Percentiles rank a stretch among this genome's conserved stretches.
phyloP scores from a whole-genome alignment of 2,888 invertebrate genomes.

The Campaea margaritaria region DNA sequence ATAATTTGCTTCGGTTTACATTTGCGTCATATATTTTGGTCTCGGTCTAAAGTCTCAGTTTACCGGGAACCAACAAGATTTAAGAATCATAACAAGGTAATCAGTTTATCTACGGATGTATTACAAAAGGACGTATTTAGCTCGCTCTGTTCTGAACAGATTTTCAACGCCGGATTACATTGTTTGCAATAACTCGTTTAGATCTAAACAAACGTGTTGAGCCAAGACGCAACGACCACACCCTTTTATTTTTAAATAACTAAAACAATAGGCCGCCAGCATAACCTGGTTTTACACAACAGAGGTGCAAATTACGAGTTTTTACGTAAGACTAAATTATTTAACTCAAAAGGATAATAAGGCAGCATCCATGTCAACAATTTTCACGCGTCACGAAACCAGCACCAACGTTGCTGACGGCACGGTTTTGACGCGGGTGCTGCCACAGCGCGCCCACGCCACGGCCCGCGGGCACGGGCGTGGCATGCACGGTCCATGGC shows the following conservation, averaged over 20 bases:
- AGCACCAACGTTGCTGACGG: background rate
- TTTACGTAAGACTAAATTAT: too few species aligned
- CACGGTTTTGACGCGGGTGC: background rate
- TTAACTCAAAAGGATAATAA: too few species aligned
- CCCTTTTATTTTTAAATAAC: conserved; percentile 9
- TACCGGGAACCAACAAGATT: conserved; percentile 8
- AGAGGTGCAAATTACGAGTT: too few species aligned
- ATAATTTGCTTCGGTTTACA: background rate
- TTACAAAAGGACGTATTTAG: too few species aligned
- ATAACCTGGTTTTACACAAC: background rate
- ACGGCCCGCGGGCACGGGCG: conserved; percentile 21
- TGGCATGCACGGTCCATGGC: conserved; percentile 44
- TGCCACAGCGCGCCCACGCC: background rate
- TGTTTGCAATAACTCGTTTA: too few species aligned
- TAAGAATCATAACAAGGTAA: background rate
- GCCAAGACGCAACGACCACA: conserved; percentile 2
- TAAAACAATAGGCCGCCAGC: too few species aligned
- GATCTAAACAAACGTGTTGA: too few species aligned
- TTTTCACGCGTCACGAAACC: background rate
- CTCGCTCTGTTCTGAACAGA: too few species aligned
- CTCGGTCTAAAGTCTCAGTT: conserved; percentile 11
- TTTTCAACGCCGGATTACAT: too few species aligned
- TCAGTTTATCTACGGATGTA: background rate
- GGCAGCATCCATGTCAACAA: too few species aligned
- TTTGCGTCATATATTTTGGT: conserved; percentile 21